Base-by-base conservation (phyloP, 1,140 invertebrate species). In the Bombyx mori region DNA sequence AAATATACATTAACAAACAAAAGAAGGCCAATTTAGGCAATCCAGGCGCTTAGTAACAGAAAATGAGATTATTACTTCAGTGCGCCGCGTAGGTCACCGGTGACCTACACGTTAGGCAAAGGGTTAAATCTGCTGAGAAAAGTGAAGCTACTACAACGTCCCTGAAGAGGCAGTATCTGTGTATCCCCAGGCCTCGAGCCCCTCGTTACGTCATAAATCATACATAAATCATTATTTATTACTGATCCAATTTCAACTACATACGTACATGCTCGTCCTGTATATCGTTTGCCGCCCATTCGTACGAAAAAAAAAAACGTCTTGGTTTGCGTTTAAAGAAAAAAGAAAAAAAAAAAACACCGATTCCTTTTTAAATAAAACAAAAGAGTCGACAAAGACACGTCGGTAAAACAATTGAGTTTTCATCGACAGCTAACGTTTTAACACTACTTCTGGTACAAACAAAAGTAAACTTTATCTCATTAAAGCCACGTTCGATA, bases 321-420 rank as follows among this genome's bases (percentile, higher is more conserved):
- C 73, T 69, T 78, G 75, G 68, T 71, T 18, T 69, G 74, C 47
- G 18, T 46, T 22, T 44, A 48, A 49, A 48, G 44, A 56, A 56
- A 49, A 35, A 56, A 18, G 48, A 35, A 35, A 56, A 52, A 26
- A 56, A 35, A 18, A 45, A 22, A 46, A 68, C 12, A 68, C 71
- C 60, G 66, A 71, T 71, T 74, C 69, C 71, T 65, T 49, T 83
- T 84, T 86, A 83, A 86, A 86, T 86, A 86, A 86, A 84, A 84
- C 81, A 86, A 86, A 80, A 81, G 77, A 76, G 67, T 68, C 71
- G 71, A 78, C 74, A 78, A 77, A 80, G 83, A 84, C 81, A 84
- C 73, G 77, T 82, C 83, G 74, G 82, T 86, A 86, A 84, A 86
- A 86, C 83, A 86, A 86, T 86, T 76, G 83, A 79, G 57, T 71